Base-by-base conservation (phyloP, 2,888 invertebrate species). In the Ariolimax columbianus region DNA sequence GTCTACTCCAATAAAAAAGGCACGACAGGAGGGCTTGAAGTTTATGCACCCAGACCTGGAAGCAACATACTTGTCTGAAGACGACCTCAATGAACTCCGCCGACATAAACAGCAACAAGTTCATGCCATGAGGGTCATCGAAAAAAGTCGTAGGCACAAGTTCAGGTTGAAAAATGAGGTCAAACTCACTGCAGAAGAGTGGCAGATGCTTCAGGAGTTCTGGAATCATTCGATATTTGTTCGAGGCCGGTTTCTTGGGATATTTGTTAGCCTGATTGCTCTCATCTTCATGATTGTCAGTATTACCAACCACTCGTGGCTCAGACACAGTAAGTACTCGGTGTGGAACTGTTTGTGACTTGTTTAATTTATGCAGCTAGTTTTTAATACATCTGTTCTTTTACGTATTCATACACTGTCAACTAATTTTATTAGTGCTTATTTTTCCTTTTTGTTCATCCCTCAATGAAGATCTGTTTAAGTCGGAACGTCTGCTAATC, bases 1-100 rank as follows among this genome's bases (percentile, higher is more conserved):
- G 38, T 91, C 93, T 26, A 93, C 94, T 23, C 93, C 94, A 9
- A 91, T 94, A 17, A 92, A 92, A 87, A 94, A 94, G 86, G 93
- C 92, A 23, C 88, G 92, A 14, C 90, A 92, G 84, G 93, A 93
- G 85, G 90, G 91, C 33, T 85, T 91, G 30, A 91, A 91, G 86
- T 92, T 93, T 86, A 89, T 92, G 66, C 91, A 91, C 86, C 91
- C 91, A 55, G 92, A 92, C 83, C 86, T 92, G 83, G 91, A 91
- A 85, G 89, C 86, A 63, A 90, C 90, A 80, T 91, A 92, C 83
- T 90, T 92, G 30, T 90, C 91, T 0, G 92, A 92, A 79, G 91
- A 91, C 40, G 92, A 92, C 86, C 89, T 91, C 17, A 90, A 91
- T 82, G 91, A 92, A 68, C 89, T 91, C 30, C 88, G 91, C 36